Evolutionary conservation across 2,888 invertebrate species (phyloP).

Genomic region (Sycophila texana): DNA sequence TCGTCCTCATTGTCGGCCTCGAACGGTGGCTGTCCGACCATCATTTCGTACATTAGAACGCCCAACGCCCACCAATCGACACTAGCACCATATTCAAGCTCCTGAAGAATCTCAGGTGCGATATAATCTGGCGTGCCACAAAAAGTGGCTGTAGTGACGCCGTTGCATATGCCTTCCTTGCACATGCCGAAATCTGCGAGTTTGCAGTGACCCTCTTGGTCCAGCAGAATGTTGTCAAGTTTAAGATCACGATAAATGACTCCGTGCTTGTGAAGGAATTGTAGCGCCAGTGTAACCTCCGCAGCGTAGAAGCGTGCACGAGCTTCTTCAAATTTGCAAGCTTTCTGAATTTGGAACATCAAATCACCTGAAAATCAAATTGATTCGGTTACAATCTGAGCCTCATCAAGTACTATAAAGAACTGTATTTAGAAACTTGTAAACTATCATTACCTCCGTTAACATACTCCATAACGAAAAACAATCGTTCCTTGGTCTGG

Average conservation of each 20-base stretch:
- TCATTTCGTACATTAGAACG: constrained; percentile 99
- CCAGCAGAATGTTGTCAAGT: constrained; percentile 97
- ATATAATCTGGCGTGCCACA: constrained; percentile 99
- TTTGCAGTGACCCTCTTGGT: constrained; percentile 96
- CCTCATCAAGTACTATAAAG: neutral
- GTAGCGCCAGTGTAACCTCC: constrained; percentile 97
- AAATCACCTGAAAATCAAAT: constrained; percentile 81
- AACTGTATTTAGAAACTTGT: neutral
- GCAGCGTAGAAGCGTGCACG: constrained; percentile 98
- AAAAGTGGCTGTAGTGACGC: constrained; percentile 92
- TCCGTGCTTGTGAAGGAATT: constrained; percentile 97
- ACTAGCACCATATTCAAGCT: constrained; percentile 92
- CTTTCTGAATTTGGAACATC: constrained; percentile 99
- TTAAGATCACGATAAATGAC: constrained; percentile 99
- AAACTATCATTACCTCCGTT: constrained; percentile 83
- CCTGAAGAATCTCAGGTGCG: constrained; percentile 97
- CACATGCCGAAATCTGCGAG: constrained; percentile 99
- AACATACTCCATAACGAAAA: constrained; percentile 99
- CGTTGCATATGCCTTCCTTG: constrained; percentile 95
- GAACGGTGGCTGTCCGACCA: constrained; percentile 99
- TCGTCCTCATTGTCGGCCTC: constrained; percentile 99
- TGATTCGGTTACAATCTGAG: too few species aligned
- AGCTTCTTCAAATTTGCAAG: constrained; percentile 97
- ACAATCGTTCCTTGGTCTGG: constrained; percentile 96
- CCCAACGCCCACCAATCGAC: constrained; percentile 99